Evolutionary conservation across 2,113 vertebrate genomes (phyloP).

Genomic region (Lagopus muta): DNA sequence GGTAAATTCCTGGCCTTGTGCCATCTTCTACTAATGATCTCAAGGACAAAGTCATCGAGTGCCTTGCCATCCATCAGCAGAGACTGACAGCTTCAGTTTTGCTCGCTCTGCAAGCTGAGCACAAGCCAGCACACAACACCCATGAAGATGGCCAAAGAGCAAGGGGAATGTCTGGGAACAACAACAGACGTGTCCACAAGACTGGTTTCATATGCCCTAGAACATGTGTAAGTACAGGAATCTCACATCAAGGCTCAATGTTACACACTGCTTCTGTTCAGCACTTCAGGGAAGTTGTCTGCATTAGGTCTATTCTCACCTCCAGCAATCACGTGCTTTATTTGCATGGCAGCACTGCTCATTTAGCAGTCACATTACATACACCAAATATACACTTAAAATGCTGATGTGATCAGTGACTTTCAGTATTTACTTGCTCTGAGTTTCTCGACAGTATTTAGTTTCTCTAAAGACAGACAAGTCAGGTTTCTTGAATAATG

Average conservation of each 20-base stretch:
- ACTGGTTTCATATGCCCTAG: background rate
- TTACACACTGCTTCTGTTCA: background rate
- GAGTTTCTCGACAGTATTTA: background rate
- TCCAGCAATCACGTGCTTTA: background rate
- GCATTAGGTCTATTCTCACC: background rate
- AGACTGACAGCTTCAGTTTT: background rate
- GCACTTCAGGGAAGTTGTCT: background rate
- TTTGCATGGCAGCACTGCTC: background rate
- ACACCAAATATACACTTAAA: background rate
- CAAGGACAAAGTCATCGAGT: background rate
- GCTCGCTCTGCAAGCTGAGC: background rate
- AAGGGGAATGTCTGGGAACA: background rate
- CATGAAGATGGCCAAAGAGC: accelerated
- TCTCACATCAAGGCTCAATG: background rate
- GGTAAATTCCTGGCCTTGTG: background rate
- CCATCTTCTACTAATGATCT: background rate
- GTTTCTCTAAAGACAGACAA: background rate
- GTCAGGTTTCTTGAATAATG: background rate
- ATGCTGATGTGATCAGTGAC: background rate
- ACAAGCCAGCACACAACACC: background rate
- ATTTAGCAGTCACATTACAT: background rate
- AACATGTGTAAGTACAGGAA: background rate
- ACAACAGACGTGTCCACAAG: accelerated
- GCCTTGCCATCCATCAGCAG: background rate
- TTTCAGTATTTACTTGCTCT: background rate